These are phyloP conservation scores for Apomyelois bistriatella DNA, from an alignment of 2,888 invertebrate genomes.

Conservation along the genomic window DNA sequence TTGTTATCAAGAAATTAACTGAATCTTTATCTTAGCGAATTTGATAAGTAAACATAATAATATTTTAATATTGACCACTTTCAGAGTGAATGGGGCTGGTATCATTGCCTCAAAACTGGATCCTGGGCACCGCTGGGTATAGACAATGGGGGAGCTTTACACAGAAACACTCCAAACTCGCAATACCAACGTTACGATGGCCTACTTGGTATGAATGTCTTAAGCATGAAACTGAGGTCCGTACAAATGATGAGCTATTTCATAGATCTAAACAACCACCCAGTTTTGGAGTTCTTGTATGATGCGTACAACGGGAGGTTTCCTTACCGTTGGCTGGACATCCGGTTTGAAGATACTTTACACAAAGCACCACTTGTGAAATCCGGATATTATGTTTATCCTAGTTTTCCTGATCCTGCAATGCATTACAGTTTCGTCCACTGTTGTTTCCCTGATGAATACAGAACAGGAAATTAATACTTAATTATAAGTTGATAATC, in stretches of 20 bases:
- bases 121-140: conserved; percentile 32
- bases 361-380: too few relatives aligned
- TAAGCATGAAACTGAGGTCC: conserved; percentile 35
- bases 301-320: neutral
- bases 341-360: neutral
- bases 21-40: too few relatives aligned
- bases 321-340: neutral
- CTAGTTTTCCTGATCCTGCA: too few relatives aligned
- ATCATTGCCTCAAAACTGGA: conserved; percentile 28
- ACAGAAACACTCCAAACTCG: conserved; percentile 17
- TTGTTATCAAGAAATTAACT: too few relatives aligned
- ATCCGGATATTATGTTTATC: too few relatives aligned
- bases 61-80: too few relatives aligned
- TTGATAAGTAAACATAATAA: too few relatives aligned
- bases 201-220: conserved; percentile 30
- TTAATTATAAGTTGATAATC: too few relatives aligned
- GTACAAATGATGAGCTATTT: conserved; percentile 32
- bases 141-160: conserved; percentile 34
- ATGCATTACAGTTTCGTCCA: too few relatives aligned
- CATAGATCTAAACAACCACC: conserved; percentile 31
- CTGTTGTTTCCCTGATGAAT: too few relatives aligned
- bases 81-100: conserved; percentile 45
- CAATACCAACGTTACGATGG: conserved; percentile 26
- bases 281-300: conserved; percentile 35
- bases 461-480: too few relatives aligned